Base-by-base conservation (phyloP, 2,888 invertebrate species). In the Lasioglossum malachurum region DNA sequence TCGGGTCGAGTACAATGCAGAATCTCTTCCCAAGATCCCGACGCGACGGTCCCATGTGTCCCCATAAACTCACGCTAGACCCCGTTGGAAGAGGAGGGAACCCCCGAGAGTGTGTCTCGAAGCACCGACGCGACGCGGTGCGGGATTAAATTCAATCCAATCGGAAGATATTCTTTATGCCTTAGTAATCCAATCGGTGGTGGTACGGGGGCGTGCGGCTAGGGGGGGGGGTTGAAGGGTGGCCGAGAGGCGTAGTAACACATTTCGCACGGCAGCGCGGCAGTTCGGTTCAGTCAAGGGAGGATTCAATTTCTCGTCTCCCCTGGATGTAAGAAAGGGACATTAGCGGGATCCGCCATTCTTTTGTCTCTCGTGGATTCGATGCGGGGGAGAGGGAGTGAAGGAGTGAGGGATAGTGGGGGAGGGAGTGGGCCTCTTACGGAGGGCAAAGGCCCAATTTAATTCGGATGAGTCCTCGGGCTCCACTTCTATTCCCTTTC, bases 361-460 rank as follows among this genome's bases (percentile, higher is more conserved):
- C 88, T 85, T 90, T 90, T 88, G 88, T 90, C 87, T 84, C 64
- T 75, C 82, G 69, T 80, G 73, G 84, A 84, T 80, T 82, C 87
- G 74, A 83, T 12, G 60, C 27, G 53, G 46, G 23, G 60, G 38
- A 12, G 73, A 23, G 10, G 31, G 31, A 27, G 5, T 12, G n/a
- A n/a, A n/a, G n/a, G n/a, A 31, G 31, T 31, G 16, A 27, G 31
- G 27, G 19, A 12, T 2, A n/a, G 41, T 71, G 38, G 7, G 73
- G 41, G 31, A 31, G 19, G 57, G 1, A 38, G 41, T 27, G 79
- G 69, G 53, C 38, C 53, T 49, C 23, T 53, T 57, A 60, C 41
- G 23, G 38, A 57, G 80, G 57, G 75, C 82, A 38, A 72, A 78
- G 73, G 80, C 77, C 82, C 83, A 85, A 88, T 91, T 91, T 90